These are phyloP conservation scores for Esox lucius DNA, from an alignment of 2,797 vertebrate species.

Conservation along the genomic window DNA sequence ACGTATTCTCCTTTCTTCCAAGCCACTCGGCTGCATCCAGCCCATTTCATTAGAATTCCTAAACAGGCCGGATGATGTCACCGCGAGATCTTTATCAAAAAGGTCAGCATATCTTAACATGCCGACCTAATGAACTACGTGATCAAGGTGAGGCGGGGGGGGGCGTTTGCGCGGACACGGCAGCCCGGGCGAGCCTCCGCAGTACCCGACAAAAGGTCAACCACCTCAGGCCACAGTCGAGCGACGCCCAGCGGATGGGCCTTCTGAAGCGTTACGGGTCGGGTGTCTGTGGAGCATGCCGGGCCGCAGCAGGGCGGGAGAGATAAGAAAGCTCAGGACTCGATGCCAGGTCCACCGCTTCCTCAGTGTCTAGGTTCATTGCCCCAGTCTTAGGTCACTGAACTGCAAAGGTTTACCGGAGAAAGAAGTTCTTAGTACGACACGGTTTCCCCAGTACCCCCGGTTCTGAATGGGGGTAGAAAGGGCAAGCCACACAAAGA, in stretches of 20 bases:
- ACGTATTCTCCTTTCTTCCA: slow-evolving; percentile 21
- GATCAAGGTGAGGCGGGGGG: slow-evolving; percentile 51
- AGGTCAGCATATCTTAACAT: slow-evolving; percentile 60
- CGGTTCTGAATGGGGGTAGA: background rate
- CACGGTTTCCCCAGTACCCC: slow-evolving; percentile 20
- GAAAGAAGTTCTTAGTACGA: slow-evolving; percentile 46
- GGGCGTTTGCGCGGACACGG: slow-evolving; percentile 46
- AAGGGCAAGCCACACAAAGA: slow-evolving; percentile 2
- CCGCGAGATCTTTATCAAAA: slow-evolving; percentile 60
- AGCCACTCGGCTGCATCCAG: slow-evolving; percentile 13
- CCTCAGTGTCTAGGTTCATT: slow-evolving; percentile 61
- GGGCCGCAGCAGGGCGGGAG: slow-evolving; percentile 19
- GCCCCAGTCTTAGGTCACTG: slow-evolving; percentile 61
- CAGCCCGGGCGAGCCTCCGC: slow-evolving; percentile 64
- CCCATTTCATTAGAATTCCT: slow-evolving; percentile 62
- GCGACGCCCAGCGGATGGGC: slow-evolving; percentile 47
- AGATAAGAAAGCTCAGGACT: slow-evolving; percentile 52
- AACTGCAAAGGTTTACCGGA: slow-evolving; percentile 49
- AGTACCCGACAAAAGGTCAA: slow-evolving; percentile 71
- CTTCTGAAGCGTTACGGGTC: slow-evolving; percentile 52
- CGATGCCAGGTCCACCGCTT: slow-evolving; percentile 44
- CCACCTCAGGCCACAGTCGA: slow-evolving; percentile 33
- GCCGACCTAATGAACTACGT: slow-evolving; percentile 62
- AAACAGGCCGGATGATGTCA: slow-evolving; percentile 56
- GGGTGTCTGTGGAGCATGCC: slow-evolving; percentile 41